phyloP scores from a whole-genome alignment of 2,113 vertebrate species.

The Nicator chloris region DNA sequence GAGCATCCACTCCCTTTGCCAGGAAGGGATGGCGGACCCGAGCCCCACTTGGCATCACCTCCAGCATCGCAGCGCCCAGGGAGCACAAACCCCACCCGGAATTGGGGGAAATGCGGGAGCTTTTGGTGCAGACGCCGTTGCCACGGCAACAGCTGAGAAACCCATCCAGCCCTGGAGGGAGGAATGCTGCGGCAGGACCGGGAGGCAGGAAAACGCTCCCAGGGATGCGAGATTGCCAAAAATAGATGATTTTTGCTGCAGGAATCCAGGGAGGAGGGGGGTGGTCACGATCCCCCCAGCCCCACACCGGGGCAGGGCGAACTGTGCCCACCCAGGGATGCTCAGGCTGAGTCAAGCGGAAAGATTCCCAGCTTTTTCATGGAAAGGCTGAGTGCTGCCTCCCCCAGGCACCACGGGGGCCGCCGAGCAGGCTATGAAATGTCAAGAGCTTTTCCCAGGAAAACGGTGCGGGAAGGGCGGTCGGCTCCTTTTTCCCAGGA shows the following conservation, averaged over 20 bases:
- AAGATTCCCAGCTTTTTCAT: not conserved
- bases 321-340: not conserved
- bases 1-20: not conserved
- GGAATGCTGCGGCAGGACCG: not conserved
- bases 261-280: not conserved
- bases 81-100: not conserved
- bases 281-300: not conserved
- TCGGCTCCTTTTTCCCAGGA: not conserved
- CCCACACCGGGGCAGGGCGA: fast-evolving
- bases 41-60: not conserved
- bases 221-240: not conserved
- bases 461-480: not conserved
- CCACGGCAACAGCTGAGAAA: not conserved
- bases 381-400: not conserved
- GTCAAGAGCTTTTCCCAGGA: not conserved
- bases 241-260: not conserved
- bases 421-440: not conserved
- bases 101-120: not conserved
- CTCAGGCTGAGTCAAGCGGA: not conserved
- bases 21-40: fast-evolving
- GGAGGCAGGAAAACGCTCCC: not conserved
- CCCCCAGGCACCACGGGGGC: not conserved
- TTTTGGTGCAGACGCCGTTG: slow-evolving; percentile 32
- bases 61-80: fast-evolving
- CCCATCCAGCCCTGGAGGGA: not conserved